Evolutionary conservation across 2,113 vertebrate species (phyloP).

Genomic region (Gambusia affinis): DNA sequence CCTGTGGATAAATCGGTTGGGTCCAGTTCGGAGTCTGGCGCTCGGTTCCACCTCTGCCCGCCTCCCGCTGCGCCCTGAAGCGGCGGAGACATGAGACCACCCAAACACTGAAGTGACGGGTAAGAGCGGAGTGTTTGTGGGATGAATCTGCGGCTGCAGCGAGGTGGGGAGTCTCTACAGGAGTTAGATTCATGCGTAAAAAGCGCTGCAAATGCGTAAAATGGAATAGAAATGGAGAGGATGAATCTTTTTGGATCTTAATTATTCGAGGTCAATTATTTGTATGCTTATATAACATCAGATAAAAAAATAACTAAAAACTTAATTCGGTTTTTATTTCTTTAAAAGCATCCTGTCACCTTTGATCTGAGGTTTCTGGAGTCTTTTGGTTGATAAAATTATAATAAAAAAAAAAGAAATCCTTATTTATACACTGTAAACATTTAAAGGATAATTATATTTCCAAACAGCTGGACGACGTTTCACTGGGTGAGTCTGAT

Average conservation of each 20-base stretch:
- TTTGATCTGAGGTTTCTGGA: too few relatives aligned
- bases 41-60: constrained; percentile 19
- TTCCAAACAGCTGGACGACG: not conserved
- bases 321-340: not conserved
- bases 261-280: too few relatives aligned
- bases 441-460: not conserved
- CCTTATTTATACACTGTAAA: not conserved
- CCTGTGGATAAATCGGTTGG: constrained; percentile 5
- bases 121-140: constrained; percentile 36
- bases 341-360: not conserved
- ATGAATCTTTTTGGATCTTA: too few relatives aligned
- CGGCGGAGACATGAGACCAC: constrained; percentile 32
- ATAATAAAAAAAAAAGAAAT: not conserved
- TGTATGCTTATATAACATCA: not conserved
- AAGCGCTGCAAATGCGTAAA: not conserved
- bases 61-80: constrained; percentile 27
- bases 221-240: too few relatives aligned
- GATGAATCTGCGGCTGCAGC: not conserved
- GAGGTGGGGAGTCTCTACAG: not conserved
- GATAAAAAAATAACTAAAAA: not conserved
- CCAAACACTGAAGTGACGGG: constrained; percentile 54
- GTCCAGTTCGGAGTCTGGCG: not conserved
- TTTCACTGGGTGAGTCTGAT: not conserved
- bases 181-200: not conserved
- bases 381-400: not conserved